A percentile compares a stretch with the other conserved stretches of the same genome.
Evolutionary conservation across 92 coral and sea anemone species (phyloP).

Genomic region (Palythoa caribaeorum): DNA sequence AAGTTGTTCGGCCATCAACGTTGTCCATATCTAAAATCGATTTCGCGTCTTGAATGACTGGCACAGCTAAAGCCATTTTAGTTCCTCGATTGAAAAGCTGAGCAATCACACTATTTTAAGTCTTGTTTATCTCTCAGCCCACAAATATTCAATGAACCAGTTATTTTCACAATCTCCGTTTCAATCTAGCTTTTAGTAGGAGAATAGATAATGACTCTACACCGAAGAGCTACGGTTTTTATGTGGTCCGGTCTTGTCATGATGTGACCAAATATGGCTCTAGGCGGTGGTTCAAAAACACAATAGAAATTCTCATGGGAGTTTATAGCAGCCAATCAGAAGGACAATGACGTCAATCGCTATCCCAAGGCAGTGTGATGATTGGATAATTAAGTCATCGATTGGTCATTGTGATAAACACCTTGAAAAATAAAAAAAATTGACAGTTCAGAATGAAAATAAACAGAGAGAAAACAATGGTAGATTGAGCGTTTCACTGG

Average conservation of each 20-base stretch:
- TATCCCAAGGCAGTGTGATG: constrained; percentile 21
- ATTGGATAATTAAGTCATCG: constrained; percentile 46
- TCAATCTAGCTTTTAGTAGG: constrained; percentile 19
- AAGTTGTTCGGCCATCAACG: constrained; percentile 36
- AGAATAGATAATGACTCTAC: neutral
- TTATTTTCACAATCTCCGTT: constrained; percentile 5
- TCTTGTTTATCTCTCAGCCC: constrained; percentile 45
- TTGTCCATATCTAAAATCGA: constrained; percentile 76
- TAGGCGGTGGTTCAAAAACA: constrained; percentile 54
- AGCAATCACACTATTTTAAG: neutral
- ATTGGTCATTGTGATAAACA: constrained; percentile 42
- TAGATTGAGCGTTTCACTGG: constrained; percentile 25
- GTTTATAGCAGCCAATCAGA: constrained; percentile 70
- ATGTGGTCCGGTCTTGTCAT: neutral
- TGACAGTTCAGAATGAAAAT: constrained; percentile 46
- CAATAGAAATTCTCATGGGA: constrained; percentile 74
- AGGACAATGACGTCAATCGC: constrained; percentile 32
- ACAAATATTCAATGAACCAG: constrained; percentile 25
- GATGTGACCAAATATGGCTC: constrained; percentile 52
- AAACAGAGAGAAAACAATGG: constrained; percentile 62
- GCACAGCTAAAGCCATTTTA: constrained; percentile 88
- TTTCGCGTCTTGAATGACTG: constrained; percentile 87
- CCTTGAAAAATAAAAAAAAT: constrained; percentile 43
- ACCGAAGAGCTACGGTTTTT: constrained; percentile 21
- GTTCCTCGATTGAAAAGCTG: neutral